Percentiles rank a stretch among this genome's conserved stretches.
These are phyloP conservation scores for Hassar affinis DNA, from an alignment of 2,113 vertebrate genomes.

Conservation along the genomic window DNA sequence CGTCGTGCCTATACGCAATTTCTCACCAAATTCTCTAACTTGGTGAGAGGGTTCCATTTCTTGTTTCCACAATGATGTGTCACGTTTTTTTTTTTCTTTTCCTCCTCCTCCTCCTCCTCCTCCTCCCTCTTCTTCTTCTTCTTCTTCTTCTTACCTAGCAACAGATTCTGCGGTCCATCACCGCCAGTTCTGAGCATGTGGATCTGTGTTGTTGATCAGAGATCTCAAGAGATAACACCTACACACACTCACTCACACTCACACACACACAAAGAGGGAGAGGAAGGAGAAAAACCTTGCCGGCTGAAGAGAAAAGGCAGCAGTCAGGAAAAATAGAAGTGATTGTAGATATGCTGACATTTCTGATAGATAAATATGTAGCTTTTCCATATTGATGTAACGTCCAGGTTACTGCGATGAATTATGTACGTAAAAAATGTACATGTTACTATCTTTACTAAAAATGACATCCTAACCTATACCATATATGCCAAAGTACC, in stretches of 20 bases:
- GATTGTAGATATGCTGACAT: neutral
- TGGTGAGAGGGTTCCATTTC: conserved; percentile 8
- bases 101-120: neutral
- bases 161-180: neutral
- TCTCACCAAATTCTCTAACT: conserved; percentile 4
- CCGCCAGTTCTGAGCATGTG: neutral
- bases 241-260: too few relatives aligned
- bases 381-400: neutral
- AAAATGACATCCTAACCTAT: too few relatives aligned
- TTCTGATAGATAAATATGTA: neutral
- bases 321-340: neutral
- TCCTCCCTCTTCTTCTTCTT: neutral
- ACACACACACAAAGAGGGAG: too few relatives aligned
- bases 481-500: too few relatives aligned
- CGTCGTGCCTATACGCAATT: neutral
- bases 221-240: neutral
- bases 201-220: neutral
- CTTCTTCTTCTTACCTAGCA: conserved; percentile 24
- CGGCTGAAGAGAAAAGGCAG: neutral
- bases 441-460: too few relatives aligned
- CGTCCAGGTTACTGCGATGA: neutral
- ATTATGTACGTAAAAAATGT: too few relatives aligned
- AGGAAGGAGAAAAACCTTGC: neutral
- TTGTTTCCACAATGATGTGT: conserved; percentile 11
- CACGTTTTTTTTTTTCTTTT: neutral